These are phyloP conservation scores for Tachycineta bicolor DNA, from an alignment of 2,113 vertebrate species.

Conservation along the genomic window DNA sequence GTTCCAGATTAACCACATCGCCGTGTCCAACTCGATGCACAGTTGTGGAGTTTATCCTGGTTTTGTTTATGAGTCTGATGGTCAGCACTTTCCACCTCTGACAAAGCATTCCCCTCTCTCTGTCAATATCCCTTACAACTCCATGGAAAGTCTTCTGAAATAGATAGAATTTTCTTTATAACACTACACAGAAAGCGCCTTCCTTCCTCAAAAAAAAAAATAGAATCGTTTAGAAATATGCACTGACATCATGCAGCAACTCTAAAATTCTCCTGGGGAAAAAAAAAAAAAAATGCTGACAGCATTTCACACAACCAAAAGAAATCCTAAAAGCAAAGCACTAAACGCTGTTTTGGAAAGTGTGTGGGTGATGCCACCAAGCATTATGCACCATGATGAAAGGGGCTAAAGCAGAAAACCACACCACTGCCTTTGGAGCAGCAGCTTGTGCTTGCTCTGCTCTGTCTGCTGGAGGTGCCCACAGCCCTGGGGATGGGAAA, in stretches of 20 bases:
- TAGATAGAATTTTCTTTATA: not conserved
- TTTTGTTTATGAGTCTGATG: not conserved
- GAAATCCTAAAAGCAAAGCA: conserved; percentile 27
- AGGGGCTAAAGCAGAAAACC: not conserved
- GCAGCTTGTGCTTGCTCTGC: not conserved
- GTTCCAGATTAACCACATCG: not conserved
- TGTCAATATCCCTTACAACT: not conserved
- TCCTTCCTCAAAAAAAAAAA: not conserved
- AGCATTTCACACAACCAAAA: conserved; percentile 38
- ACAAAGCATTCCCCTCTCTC: not conserved
- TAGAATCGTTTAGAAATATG: conserved; percentile 15
- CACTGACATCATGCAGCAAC: not conserved
- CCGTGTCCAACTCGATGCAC: not conserved
- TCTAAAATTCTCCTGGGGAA: conserved; percentile 9
- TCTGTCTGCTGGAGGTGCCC: not conserved
- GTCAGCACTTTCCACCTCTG: not conserved
- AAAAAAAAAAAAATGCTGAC: conserved; percentile 2
- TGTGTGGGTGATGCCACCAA: conserved; percentile 38
- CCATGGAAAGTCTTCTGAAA: not conserved
- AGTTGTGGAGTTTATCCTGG: not conserved
- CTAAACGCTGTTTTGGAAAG: conserved; percentile 40
- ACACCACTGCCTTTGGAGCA: not conserved
- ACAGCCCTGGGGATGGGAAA: not conserved
- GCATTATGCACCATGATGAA: not conserved
- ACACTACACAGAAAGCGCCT: not conserved